Base-by-base conservation (phyloP, 1,140 invertebrate genomes). In the Oreohelix idahoensis region DNA sequence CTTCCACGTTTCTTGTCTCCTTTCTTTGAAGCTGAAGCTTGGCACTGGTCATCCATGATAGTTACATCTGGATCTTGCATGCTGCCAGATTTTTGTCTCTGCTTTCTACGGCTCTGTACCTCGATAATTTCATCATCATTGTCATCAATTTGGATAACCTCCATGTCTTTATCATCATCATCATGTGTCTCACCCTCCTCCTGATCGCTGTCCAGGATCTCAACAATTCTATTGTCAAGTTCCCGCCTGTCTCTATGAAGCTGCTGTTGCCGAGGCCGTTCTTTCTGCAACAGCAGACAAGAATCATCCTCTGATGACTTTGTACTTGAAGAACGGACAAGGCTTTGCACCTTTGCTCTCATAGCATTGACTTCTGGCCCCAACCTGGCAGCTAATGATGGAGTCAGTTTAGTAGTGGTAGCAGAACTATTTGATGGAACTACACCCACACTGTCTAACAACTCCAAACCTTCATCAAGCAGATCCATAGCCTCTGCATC, bases 1-100 rank as follows among this genome's bases (percentile, higher is more conserved):
- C 77, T 75, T 36, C 45, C 77, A 32, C 81, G 85, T 88, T 70
- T 87, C 81, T 84, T 90, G 83, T 85, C 5, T 39, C 42, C 71
- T 32, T 70, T 66, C 58, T 53, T 74, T 1, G 49, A 38, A 35
- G 70, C 0, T 29, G 39, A 69, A 29, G 58, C 80, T 26, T 75
- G 81, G 53, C 69, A 82, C 76, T 71, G 69, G 35, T 85, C 75
- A 79, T 69, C 79, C 45, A 78, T 51, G 8, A 82, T 74, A 35
- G 51, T 69, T 1, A 85, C 15, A 77, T 79, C 58, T n/a, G 26
- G 74, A 26, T 82, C 42, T 66, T n/a, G 58, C 23, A 20, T 2
- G 35, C 29, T 84, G 80, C 83, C 82, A 83, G 85, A 83, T 49
- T 75, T 86, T 70, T 84, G 73, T 26, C 73, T 58, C 42, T 77